Base-by-base conservation (phyloP, 2,888 invertebrate species). In the Drosophila limbata region DNA sequence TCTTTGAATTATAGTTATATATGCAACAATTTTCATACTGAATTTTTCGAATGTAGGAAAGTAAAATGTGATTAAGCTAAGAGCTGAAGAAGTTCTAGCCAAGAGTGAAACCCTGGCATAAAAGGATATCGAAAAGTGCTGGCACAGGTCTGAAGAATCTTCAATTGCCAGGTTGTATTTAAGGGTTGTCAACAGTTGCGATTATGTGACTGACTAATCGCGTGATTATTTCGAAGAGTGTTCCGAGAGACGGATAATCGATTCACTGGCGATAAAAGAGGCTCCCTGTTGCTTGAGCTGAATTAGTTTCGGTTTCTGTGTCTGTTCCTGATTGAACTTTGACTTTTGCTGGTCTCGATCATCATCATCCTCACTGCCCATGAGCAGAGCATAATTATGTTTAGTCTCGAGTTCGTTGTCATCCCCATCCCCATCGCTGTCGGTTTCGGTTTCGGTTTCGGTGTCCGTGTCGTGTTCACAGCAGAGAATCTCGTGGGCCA, bases 401-500 rank as follows among this genome's bases (percentile, higher is more conserved):
- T 61, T 15, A 5, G 10, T n/a, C 35, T 55, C 37, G 0, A 19
- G 13, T 28, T 66, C 60, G 31, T 62, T 60, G 1, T 56, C 66
- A 0, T 59, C 42, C 0, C 37, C 37, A 0, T 40, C 51, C 8
- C 21, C 3, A 11, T 69, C 69, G 19, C 33, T 28, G 3, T 65
- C 64, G 4, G 48, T 11, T 5, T 66, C 80, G 3, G 33, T 47
- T 4, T 64, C 80, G 10, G 59, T 28, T 0, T 65, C 77, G 4
- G 60, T 21, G 5, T 81, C 80, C 1, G 72, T 53, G 2, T 76
- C 87, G 9, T 53, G 37, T 0, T 79, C 86, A 11, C 84, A 83
- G 73, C 81, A 86, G 39, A 76, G 81, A n/a, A 77, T 81, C 33
- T 81, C 84, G 40, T 84, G 73, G 9, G 64, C 71, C n/a, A 87